Evolutionary conservation across 2,797 vertebrate species (phyloP), one percentile per base, ranked within the genome.

Genomic region (Pangasius larnaudii): DNA sequence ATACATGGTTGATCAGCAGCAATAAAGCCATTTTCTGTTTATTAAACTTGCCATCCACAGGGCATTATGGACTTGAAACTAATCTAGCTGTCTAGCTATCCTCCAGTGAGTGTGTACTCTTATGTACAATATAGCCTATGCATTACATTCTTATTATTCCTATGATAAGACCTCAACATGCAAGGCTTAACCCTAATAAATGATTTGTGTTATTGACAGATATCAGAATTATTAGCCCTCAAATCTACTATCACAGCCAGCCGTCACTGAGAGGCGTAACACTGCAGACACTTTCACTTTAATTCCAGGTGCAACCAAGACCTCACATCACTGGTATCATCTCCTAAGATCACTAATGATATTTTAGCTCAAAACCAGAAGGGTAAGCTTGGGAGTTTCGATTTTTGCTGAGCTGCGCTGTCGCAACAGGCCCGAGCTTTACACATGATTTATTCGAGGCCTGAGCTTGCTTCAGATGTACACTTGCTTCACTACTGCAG

Each of bases 271-370:
- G 42, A 22, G 8, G 39, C 7, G 1, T 46, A 18, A 14, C 22
- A 63, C 77, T 72, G 19, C 61, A 75, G 72, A 71, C 22, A 27
- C 53, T 87, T 87, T 88, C 81, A 46, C 42, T 46, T 46, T 46
- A 46, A 46, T 65, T 77, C 46, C 59, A 80, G 67, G 75, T 65
- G 18, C 42, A 61, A 33, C 86, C 18, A 22, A 30, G 11, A 11
- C 14, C 22, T 39, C 16, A 39, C 9, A 49, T 83, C 61, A 33
- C 8, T 2, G 24, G 42, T n/a, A 82, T 63, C 7, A 63, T n/a
- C 46, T 30, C 2, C 42, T 0, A 78, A 59, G 30, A 59, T 69
- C 16, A 65, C 8, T 2, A 7, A 27, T 49, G 24, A 71, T 24
- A 19, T 24, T 53, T 71, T 27, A 39, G 9, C 42, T 36, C 30